Evolutionary conservation across 1,140 invertebrate genomes (phyloP).

Genomic region (Drosophila hydei): DNA sequence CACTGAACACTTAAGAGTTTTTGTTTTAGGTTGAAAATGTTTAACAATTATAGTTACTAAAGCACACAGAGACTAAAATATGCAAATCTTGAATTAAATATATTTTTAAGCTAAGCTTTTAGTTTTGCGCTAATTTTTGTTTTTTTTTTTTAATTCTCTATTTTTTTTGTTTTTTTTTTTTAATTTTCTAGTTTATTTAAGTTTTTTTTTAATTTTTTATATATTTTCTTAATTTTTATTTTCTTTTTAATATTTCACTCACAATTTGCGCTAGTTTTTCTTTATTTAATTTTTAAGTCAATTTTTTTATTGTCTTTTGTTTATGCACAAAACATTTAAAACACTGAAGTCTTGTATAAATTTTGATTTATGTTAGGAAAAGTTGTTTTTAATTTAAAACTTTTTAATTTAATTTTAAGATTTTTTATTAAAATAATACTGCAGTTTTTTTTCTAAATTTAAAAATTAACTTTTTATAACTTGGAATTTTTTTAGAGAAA

Average conservation of each 20-base stretch:
- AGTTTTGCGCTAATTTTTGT: constrained; percentile 29
- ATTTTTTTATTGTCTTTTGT: constrained; percentile 55
- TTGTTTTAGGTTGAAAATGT: constrained; percentile 19
- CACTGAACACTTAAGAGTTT: constrained; percentile 55
- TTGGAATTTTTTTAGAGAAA: neutral
- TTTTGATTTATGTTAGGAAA: constrained; percentile 39
- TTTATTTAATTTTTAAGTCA: constrained; percentile 42
- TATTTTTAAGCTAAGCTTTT: constrained; percentile 63
- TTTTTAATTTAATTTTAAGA: constrained; percentile 1
- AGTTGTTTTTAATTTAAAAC: neutral
- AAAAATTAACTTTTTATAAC: constrained; percentile 10
- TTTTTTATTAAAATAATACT: constrained; percentile 19
- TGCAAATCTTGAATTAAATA: constrained; percentile 14
- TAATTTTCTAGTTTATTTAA: constrained; percentile 36
- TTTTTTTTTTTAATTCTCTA: constrained; percentile 35
- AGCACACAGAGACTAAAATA: constrained; percentile 60
- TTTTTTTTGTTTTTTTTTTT: constrained; percentile 39
- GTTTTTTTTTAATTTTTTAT: constrained; percentile 11
- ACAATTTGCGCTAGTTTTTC: constrained; percentile 14
- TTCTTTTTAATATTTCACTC: constrained; percentile 7
- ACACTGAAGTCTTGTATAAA: constrained; percentile 34
- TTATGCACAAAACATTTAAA: constrained; percentile 7
- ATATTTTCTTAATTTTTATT: neutral
- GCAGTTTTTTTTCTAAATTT: constrained; percentile 25
- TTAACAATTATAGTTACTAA: constrained; percentile 46